Percentiles rank a stretch among this genome's conserved stretches.
phyloP scores from a whole-genome alignment of 1,140 invertebrate species.

The Ceratosolen solmsi region DNA sequence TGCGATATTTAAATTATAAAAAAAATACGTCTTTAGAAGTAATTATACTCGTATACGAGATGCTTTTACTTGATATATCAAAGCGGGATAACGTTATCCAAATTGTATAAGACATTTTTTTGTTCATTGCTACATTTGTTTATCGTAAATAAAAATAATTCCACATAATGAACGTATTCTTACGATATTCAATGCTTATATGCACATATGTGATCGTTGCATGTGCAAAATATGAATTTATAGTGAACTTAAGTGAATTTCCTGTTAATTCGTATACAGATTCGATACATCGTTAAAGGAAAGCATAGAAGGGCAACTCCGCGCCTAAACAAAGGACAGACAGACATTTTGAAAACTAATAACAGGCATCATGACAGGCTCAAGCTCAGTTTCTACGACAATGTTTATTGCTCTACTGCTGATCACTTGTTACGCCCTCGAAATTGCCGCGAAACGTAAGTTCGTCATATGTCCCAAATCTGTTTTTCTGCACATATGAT shows the following conservation, averaged over 20 bases:
- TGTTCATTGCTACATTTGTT: too few species aligned
- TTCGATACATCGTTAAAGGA: background rate
- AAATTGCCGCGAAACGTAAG: slow-evolving; percentile 48
- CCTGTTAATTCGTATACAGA: background rate
- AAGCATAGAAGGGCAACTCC: background rate
- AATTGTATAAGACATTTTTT: too few species aligned
- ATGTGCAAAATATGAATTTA: too few species aligned
- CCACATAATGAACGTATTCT: too few species aligned
- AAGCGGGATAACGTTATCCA: too few species aligned
- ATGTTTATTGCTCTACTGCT: slow-evolving; percentile 23
- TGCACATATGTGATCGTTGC: too few species aligned
- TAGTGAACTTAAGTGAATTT: background rate
- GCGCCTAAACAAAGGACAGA: background rate
- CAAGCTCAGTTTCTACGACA: background rate
- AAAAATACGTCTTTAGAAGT: too few species aligned
- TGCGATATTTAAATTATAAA: too few species aligned
- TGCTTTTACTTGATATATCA: too few species aligned
- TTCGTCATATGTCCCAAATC: background rate
- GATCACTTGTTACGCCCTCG: slow-evolving; percentile 11
- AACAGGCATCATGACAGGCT: background rate
- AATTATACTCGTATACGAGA: too few species aligned
- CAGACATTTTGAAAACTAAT: background rate
- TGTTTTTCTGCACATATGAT: background rate
- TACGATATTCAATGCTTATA: background rate
- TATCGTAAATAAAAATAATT: too few species aligned